Evolutionary conservation across 2,797 vertebrate species (phyloP), one percentile per base, ranked within the genome.

Genomic region (Rhadinocentrus ornatus): DNA sequence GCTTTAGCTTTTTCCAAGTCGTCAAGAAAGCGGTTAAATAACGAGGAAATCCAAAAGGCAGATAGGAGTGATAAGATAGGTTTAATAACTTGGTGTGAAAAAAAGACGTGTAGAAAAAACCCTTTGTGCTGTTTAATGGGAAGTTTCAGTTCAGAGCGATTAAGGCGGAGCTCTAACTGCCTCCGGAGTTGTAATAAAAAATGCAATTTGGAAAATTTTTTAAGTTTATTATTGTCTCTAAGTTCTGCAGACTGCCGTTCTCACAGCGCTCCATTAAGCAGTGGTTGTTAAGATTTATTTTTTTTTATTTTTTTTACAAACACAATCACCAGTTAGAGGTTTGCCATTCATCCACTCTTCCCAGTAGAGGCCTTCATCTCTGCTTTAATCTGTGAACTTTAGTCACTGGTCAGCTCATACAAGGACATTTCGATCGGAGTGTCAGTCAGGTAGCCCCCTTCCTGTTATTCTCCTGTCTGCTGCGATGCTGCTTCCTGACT

Each of bases 391-490:
- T 84, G 77, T 89, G 73, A 92, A 87, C 73, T 73, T 72, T 5
- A 2, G 62, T 67, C 83, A 80, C 73, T 61, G 71, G 75, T 81
- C 62, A 44, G 16, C 67, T 73, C 32, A 27, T 58, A 32, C 66
- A 53, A 78, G 84, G 83, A 50, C 56, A 16, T 78, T 89, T 79
- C 84, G 73, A 88, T 50, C 0, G 54, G 48, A 74, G 75, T 57
- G 0, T 66, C 82, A 22, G 66, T 84, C 86, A 85, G 85, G 85
- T 87, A 81, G 67, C 86, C 78, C 31, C 69, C 83, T 90, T 93
- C 92, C 90, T 92, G 85, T 91, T 91, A 77, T 91, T 88, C 73
- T 75, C 67, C 63, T 3, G 62, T 86, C 84, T 86, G 82, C 71
- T 3, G 57, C 31, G 5, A 83, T 50, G 65, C 71, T 1, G 66